These are phyloP conservation scores for Holocentrus rufus DNA, from an alignment of 2,797 vertebrate genomes.

Conservation along the genomic window DNA sequence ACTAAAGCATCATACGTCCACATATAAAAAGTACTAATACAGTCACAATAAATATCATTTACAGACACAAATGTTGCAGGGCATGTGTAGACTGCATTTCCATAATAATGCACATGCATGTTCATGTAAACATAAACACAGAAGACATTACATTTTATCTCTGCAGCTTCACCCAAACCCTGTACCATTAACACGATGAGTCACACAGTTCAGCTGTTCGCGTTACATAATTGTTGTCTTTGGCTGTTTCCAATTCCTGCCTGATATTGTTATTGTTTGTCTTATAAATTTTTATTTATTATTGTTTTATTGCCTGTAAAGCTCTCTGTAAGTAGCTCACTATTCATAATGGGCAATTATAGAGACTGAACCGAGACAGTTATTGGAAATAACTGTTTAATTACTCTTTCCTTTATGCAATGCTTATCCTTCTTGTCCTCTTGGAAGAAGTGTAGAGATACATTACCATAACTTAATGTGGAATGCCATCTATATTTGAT, in stretches of 20 bases:
- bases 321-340: not conserved
- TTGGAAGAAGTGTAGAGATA: slow-evolving; percentile 25
- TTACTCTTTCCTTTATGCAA: slow-evolving; percentile 25
- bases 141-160: no score
- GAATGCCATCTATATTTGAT: slow-evolving; percentile 55
- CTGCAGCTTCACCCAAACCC: no score
- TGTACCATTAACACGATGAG: no score
- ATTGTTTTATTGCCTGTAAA: not conserved
- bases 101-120: no score
- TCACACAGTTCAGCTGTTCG: no score
- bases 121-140: no score
- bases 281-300: not conserved
- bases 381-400: slow-evolving; percentile 27
- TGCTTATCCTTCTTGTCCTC: slow-evolving; percentile 12
- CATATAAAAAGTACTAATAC: no score
- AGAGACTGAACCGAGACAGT: slow-evolving; percentile 2
- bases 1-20: no score
- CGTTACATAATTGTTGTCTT: not conserved
- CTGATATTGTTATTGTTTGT: not conserved
- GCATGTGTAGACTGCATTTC: no score
- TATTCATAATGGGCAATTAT: slow-evolving; percentile 5
- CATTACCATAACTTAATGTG: slow-evolving; percentile 37
- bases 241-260: not conserved
- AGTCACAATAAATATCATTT: no score
- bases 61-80: no score